Percentiles rank a stretch among this genome's conserved stretches.
Conservation (phyloP, 2,888 invertebrate genomes). For the Clostera curtula region DNA sequence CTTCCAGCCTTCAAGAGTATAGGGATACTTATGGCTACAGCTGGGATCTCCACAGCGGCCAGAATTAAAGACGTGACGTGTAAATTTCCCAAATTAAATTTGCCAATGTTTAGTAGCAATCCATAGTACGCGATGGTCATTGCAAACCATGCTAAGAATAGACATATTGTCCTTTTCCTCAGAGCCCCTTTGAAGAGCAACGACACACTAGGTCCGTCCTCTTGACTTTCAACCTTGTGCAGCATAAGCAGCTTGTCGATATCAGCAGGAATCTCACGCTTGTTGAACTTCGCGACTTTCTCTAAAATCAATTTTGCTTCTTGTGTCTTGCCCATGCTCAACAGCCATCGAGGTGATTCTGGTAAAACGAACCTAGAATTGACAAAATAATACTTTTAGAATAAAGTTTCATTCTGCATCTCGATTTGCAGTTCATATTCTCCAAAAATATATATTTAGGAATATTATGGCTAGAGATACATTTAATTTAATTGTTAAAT, state of each 20-base stretch:
- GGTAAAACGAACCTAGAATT: constrained; percentile 81
- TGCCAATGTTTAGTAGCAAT: constrained; percentile 81
- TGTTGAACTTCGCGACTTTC: constrained; percentile 79
- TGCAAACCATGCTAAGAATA: constrained; percentile 84
- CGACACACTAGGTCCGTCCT: constrained; percentile 71
- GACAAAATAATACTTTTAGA: not conserved
- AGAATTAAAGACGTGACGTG: constrained; percentile 83
- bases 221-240: constrained; percentile 48
- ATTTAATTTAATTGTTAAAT: too few species aligned
- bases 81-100: constrained; percentile 83
- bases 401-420: too few species aligned
- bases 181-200: constrained; percentile 81
- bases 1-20: constrained; percentile 84
- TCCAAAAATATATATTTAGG: too few species aligned
- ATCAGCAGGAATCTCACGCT: constrained; percentile 77
- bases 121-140: constrained; percentile 88
- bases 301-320: constrained; percentile 80
- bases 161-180: constrained; percentile 79
- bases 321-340: constrained; percentile 81
- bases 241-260: constrained; percentile 81
- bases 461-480: too few species aligned
- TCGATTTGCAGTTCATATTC: too few species aligned
- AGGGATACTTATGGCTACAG: constrained; percentile 83
- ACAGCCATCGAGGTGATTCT: constrained; percentile 87
- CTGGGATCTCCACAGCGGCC: constrained; percentile 86